Evolutionary conservation across 2,888 invertebrate species (phyloP).

Genomic region (Bursaphelenchus okinawaensis): DNA sequence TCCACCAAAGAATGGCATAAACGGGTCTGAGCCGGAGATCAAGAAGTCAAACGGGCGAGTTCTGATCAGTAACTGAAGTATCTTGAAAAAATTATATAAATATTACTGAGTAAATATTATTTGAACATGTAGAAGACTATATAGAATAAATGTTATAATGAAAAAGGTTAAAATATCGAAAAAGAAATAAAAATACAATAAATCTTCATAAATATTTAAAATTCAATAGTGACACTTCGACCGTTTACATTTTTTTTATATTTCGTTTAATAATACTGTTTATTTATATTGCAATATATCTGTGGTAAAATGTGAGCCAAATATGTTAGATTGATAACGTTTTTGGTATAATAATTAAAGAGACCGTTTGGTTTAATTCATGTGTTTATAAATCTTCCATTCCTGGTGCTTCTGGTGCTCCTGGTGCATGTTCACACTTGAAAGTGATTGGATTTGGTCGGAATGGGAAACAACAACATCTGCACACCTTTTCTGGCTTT

Average conservation of each 20-base stretch:
- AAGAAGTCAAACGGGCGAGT: conserved; percentile 6
- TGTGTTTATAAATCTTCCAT: conserved; percentile 27
- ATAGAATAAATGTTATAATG: too few species aligned
- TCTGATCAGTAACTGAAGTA: conserved; percentile 4
- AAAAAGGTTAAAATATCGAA: too few species aligned
- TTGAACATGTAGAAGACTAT: too few species aligned
- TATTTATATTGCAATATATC: too few species aligned
- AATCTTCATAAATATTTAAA: too few species aligned
- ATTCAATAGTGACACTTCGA: too few species aligned
- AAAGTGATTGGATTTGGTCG: conserved; percentile 45
- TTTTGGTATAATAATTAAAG: background rate
- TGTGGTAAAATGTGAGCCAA: too few species aligned
- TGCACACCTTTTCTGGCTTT: conserved; percentile 46
- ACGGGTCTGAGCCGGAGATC: conserved; percentile 3
- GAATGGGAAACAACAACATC: conserved; percentile 57
- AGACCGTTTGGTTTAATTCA: too few species aligned
- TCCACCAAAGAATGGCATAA: conserved; percentile 29
- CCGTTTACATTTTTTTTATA: too few species aligned
- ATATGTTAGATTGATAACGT: too few species aligned
- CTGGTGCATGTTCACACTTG: conserved; percentile 48
- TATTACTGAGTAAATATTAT: background rate
- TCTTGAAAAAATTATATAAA: background rate
- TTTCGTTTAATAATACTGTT: too few species aligned
- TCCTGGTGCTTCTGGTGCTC: conserved; percentile 44
- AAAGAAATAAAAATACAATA: too few species aligned